phyloP scores from a whole-genome alignment of 2,797 vertebrate genomes.

The Gephyroberyx darwinii region DNA sequence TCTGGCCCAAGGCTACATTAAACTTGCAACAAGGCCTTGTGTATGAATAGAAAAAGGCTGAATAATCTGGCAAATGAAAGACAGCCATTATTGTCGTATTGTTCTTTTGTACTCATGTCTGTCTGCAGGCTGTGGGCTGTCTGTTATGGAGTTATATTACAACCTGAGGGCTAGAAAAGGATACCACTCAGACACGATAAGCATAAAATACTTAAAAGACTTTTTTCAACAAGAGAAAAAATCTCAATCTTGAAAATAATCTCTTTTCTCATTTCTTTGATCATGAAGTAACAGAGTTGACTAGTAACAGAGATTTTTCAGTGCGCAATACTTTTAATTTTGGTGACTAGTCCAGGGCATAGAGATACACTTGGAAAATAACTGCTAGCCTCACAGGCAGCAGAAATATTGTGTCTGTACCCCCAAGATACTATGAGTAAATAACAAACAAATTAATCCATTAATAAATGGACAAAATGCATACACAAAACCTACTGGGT shows the following conservation, averaged over 20 bases:
- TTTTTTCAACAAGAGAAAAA: slow-evolving; percentile 17
- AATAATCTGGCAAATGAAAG: slow-evolving; percentile 70
- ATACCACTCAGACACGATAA: slow-evolving; percentile 48
- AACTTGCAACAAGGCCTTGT: slow-evolving; percentile 58
- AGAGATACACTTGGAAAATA: slow-evolving; percentile 36
- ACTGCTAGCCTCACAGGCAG: slow-evolving; percentile 43
- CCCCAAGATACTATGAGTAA: slow-evolving; percentile 37
- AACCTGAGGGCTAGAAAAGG: slow-evolving; percentile 60
- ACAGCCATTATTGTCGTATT: slow-evolving; percentile 64
- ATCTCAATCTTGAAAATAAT: slow-evolving; percentile 28
- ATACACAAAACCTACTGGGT: slow-evolving; percentile 7
- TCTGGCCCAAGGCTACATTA: slow-evolving; percentile 66
- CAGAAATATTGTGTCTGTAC: slow-evolving; percentile 30
- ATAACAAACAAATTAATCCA: slow-evolving; percentile 45
- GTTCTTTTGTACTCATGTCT: slow-evolving; percentile 61
- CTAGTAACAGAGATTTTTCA: slow-evolving; percentile 43
- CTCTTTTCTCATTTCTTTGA: slow-evolving; percentile 46
- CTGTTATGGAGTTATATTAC: slow-evolving; percentile 71
- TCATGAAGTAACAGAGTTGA: too few species aligned
- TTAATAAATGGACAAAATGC: slow-evolving; percentile 39
- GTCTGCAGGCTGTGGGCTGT: slow-evolving; percentile 57
- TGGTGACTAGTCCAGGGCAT: slow-evolving; percentile 38
- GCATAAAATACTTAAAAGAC: slow-evolving; percentile 56
- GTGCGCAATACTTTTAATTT: slow-evolving; percentile 51
- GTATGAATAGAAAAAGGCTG: slow-evolving; percentile 60